Percentiles rank a stretch among this genome's conserved stretches.
These are phyloP conservation scores for Drosophila mulleri DNA, from an alignment of 2,888 invertebrate species.

Conservation along the genomic window DNA sequence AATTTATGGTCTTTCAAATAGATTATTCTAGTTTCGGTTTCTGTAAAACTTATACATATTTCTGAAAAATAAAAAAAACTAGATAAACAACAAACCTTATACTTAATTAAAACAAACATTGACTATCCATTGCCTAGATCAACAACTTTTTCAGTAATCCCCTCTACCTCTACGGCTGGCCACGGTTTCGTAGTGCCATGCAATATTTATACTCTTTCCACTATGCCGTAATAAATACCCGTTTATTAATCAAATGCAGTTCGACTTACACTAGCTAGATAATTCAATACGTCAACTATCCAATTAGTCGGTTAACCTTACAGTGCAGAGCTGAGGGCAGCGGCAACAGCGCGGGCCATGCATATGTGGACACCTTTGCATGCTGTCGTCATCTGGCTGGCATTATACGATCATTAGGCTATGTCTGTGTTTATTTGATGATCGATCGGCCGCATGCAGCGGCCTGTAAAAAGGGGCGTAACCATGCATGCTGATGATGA, in stretches of 20 bases:
- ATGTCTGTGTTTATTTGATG: slow-evolving; percentile 43
- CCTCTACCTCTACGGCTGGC: not conserved
- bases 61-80: too few relatives aligned
- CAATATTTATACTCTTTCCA: not conserved
- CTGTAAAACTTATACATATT: too few relatives aligned
- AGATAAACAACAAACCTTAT: too few relatives aligned
- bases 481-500: slow-evolving; percentile 67
- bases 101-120: not conserved
- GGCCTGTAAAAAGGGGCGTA: slow-evolving; percentile 61
- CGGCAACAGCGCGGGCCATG: not conserved
- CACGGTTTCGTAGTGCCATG: not conserved
- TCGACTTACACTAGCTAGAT: not conserved
- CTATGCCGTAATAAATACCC: not conserved
- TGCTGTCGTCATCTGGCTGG: slow-evolving; percentile 3
- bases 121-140: not conserved
- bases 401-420: slow-evolving; percentile 79
- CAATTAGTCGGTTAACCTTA: slow-evolving; percentile 9
- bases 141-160: not conserved
- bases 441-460: slow-evolving; percentile 60
- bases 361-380: slow-evolving; percentile 13
- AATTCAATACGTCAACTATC: not conserved
- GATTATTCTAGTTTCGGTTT: too few relatives aligned
- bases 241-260: not conserved
- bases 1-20: too few relatives aligned
- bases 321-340: not conserved